A percentile compares a stretch with the other conserved stretches of the same genome.
Evolutionary conservation across 2,797 vertebrate genomes (phyloP).

Genomic region (Cryptoprocta ferox): DNA sequence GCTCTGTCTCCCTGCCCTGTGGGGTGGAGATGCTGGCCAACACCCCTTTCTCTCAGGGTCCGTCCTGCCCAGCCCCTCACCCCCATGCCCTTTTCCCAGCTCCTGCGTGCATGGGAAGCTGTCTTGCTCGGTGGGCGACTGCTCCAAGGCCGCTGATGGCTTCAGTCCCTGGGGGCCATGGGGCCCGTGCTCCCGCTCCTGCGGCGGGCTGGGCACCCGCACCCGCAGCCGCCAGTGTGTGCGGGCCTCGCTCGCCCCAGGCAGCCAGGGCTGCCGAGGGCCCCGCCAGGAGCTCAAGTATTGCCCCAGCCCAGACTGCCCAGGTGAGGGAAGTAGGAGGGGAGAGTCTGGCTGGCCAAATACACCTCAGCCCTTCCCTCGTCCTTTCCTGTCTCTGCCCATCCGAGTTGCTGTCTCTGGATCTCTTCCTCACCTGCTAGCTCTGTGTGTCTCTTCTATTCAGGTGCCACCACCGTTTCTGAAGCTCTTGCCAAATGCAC

Average conservation of each 20-base stretch:
- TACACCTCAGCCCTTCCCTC: no score
- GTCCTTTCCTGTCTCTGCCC: no score
- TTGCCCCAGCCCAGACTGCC: conserved; percentile 91
- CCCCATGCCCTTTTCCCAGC: conserved; percentile 75
- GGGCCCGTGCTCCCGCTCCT: conserved; percentile 90
- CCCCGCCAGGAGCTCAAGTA: conserved; percentile 87
- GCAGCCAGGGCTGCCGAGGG: conserved; percentile 88
- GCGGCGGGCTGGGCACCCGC: conserved; percentile 91
- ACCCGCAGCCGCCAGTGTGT: conserved; percentile 87
- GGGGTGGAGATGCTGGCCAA: no score
- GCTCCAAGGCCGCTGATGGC: conserved; percentile 84
- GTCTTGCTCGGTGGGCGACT: conserved; percentile 88
- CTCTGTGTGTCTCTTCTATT: no score
- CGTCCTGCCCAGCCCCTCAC: accelerated
- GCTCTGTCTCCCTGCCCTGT: background rate
- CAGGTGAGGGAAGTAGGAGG: conserved; percentile 83
- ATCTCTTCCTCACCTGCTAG: no score
- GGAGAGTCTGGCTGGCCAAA: no score
- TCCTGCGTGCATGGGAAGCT: conserved; percentile 89
- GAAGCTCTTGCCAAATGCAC: no score
- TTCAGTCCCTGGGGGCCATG: conserved; percentile 90
- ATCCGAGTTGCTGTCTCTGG: no score
- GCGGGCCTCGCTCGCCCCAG: conserved; percentile 83
- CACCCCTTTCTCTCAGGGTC: background rate
- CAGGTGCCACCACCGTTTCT: no score